Conservation (phyloP, 2,113 vertebrate genomes). For the Tetrao urogallus region DNA sequence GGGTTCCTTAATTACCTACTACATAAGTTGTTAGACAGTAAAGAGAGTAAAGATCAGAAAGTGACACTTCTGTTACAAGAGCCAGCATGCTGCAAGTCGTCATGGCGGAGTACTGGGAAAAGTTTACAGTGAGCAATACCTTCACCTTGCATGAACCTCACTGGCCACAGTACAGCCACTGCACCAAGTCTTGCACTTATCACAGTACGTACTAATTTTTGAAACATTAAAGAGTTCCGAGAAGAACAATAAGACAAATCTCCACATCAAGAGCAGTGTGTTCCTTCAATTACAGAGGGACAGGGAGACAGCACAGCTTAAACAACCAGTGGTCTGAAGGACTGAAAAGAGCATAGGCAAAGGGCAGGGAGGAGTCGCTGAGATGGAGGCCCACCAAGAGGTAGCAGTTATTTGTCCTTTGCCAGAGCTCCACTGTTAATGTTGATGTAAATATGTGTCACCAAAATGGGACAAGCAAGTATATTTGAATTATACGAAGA, state of each 20-base stretch:
- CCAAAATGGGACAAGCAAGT: neutral
- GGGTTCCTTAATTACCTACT: neutral
- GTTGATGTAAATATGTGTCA: neutral
- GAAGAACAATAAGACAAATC: neutral
- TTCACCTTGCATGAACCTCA: too few relatives aligned
- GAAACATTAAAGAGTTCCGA: neutral
- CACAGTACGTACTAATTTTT: too few relatives aligned
- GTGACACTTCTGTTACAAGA: neutral
- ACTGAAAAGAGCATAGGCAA: neutral
- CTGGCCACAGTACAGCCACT: too few relatives aligned
- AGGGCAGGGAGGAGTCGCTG: neutral
- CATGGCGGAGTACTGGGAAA: too few relatives aligned
- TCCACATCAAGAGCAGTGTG: neutral
- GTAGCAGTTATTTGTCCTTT: neutral
- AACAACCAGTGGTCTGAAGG: neutral
- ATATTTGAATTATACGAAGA: constrained; percentile 5
- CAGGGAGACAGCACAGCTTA: rapidly evolving
- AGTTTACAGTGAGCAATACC: too few relatives aligned
- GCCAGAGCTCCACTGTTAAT: neutral
- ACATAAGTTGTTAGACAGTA: neutral
- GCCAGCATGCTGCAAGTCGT: too few relatives aligned
- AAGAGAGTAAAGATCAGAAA: neutral
- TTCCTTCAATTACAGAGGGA: neutral
- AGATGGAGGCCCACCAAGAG: neutral
- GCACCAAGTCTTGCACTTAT: neutral